Evolutionary conservation across 1,140 invertebrate species (phyloP), one percentile per base, ranked within the genome.

Genomic region (Drosophila azteca): DNA sequence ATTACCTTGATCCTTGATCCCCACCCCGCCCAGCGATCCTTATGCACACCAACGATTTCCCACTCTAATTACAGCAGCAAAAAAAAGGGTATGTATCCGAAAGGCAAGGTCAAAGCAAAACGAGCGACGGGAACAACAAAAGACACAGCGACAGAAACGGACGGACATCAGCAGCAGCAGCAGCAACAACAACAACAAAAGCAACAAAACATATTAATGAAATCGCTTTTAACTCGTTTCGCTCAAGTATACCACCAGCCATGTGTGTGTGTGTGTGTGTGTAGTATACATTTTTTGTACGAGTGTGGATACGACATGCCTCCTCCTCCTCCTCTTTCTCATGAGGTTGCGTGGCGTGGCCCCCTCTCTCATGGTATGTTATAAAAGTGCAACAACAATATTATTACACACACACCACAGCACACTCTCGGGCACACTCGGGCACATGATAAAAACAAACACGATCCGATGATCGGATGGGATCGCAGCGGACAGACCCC

Each of bases 201-300:
- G 67, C 77, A 69, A 74, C 70, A 77, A 74, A 87, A 76, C 67
- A 88, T 79, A 88, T 87, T 82, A 87, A 87, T 87, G 79, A 87
- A 87, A 87, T 76, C 83, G 82, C 85, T 87, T 88, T 87, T 88
- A 88, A 87, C 82, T 87, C 79, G 82, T 88, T 87, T 87, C 82
- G 69, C 69, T 85, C 67, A 87, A 85, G 81, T 85, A 87, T 87
- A 46, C 59, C n/a, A n/a, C n/a, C n/a, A 64, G 31, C 46, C 43
- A 13, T 35, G 35, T 29, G 39, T 51, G 54, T 61, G 39, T 60
- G 49, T 26, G 55, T 72, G 39, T 52, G 39, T 52, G 53, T 31
- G 26, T 48, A 11, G 45, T 55, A 26, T 41, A 55, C 15, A 55
- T 24, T 55, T 9, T 48, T 17, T 58, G 53, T 55, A 55, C 22